Conservation (phyloP, 2,797 vertebrate species). For the Pelobates cultripes region DNA sequence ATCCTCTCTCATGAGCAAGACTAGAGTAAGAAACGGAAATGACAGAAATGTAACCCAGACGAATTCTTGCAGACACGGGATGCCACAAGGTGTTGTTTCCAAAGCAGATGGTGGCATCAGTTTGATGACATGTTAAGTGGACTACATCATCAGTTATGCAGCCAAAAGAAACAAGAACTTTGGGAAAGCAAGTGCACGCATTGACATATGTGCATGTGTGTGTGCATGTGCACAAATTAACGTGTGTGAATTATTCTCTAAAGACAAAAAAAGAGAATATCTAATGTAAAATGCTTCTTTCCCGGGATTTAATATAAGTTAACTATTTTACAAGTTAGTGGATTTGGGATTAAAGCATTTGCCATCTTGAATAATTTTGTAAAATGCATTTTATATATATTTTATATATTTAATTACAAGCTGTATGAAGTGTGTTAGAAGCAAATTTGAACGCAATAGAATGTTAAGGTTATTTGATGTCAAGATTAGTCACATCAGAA, state of each 20-base stretch:
- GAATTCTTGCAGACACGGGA: conserved; percentile 11
- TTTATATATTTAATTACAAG: too few relatives aligned
- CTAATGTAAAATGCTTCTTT: not conserved
- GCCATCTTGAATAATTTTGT: too few relatives aligned
- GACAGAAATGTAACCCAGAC: conserved; percentile 30
- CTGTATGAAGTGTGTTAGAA: too few relatives aligned
- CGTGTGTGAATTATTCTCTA: not conserved
- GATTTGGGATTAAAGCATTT: too few relatives aligned
- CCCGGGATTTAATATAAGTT: too few relatives aligned
- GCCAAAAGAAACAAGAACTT: conserved; percentile 35
- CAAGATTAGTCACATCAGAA: too few relatives aligned
- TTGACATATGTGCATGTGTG: not conserved
- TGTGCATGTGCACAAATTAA: not conserved
- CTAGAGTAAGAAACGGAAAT: conserved; percentile 25
- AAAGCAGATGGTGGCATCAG: conserved; percentile 20
- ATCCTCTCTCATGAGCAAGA: conserved; percentile 41
- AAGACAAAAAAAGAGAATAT: not conserved
- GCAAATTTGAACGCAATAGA: too few relatives aligned
- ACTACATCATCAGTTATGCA: conserved; percentile 23
- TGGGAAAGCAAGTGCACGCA: not conserved
- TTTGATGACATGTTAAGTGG: conserved; percentile 39
- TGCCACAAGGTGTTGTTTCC: conserved; percentile 36
- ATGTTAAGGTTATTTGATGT: too few relatives aligned
- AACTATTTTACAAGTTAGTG: too few relatives aligned
- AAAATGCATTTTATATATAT: too few relatives aligned